A percentile compares a stretch with the other conserved stretches of the same genome.
Conservation (phyloP, 2,113 vertebrate species). For the Bettongia penicillata region DNA sequence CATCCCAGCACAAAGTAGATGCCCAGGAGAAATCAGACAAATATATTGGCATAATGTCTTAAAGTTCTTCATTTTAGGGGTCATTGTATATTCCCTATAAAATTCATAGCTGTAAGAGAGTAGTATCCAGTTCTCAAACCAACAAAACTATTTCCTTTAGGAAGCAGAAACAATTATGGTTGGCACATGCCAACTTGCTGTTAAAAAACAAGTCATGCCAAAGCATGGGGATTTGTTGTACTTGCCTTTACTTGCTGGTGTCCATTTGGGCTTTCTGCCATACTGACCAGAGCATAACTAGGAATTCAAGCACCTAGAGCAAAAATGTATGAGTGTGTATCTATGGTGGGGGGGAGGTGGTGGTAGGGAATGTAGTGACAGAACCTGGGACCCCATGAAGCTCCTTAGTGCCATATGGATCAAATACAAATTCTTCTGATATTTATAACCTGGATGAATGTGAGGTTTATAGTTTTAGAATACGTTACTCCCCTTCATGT, state of each 20-base stretch:
- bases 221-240: background rate
- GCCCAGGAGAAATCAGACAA: conserved; percentile 15
- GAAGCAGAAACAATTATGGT: background rate
- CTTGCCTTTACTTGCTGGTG: background rate
- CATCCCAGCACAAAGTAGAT: background rate
- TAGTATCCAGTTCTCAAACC: background rate
- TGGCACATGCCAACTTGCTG: background rate
- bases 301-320: background rate
- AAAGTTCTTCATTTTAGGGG: conserved; percentile 24
- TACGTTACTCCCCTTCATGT: background rate
- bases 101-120: background rate
- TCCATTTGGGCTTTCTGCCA: background rate
- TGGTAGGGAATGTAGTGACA: background rate
- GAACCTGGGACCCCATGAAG: background rate
- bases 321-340: background rate
- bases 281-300: background rate
- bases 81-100: conserved; percentile 19
- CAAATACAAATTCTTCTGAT: background rate
- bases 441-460: background rate
- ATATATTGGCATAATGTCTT: conserved; percentile 12
- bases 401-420: background rate
- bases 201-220: background rate
- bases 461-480: background rate
- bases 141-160: background rate
- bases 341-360: background rate